A percentile compares a stretch with the other conserved stretches of the same genome.
Evolutionary conservation across 2,113 vertebrate species (phyloP).

Genomic region (Zeus faber): DNA sequence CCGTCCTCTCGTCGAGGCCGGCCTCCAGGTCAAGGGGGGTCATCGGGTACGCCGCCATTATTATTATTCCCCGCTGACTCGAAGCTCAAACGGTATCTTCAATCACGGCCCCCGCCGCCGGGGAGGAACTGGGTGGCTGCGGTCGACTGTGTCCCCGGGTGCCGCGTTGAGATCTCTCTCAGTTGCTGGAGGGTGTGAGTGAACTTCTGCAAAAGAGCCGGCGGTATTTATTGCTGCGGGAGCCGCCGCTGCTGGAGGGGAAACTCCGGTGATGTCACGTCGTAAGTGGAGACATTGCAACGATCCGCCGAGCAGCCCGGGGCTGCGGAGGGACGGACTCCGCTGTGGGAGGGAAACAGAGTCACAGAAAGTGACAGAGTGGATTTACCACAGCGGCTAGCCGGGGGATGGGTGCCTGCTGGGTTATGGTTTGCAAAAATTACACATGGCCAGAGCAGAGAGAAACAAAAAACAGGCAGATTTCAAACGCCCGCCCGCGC

Average conservation of each 20-base stretch:
- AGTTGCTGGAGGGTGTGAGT: slow-evolving; percentile 27
- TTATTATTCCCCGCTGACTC: not conserved
- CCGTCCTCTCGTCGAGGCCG: slow-evolving; percentile 29
- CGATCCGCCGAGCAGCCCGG: slow-evolving; percentile 21
- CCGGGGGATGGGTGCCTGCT: too few species aligned
- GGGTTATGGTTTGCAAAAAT: too few species aligned
- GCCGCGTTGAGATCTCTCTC: slow-evolving; percentile 36
- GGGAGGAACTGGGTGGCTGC: not conserved
- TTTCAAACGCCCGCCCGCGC: slow-evolving; percentile 7
- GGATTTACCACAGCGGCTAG: slow-evolving; percentile 28
- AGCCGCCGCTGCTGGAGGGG: slow-evolving; percentile 45
- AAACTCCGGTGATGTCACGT: slow-evolving; percentile 80
- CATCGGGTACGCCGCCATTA: slow-evolving; percentile 53
- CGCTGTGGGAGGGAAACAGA: slow-evolving; percentile 48
- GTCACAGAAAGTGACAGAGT: slow-evolving; percentile 39
- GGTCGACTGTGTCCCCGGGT: not conserved
- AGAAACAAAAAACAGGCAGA: not conserved
- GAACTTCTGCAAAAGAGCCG: slow-evolving; percentile 31
- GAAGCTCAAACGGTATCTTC: not conserved
- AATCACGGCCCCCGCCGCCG: too few species aligned
- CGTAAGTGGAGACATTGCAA: slow-evolving; percentile 49
- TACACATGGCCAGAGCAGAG: not conserved
- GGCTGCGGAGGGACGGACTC: slow-evolving; percentile 18
- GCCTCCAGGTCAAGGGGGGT: slow-evolving; percentile 54
- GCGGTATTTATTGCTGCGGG: slow-evolving; percentile 61